phyloP scores from a whole-genome alignment of 2,888 invertebrate genomes.

The Sisyra nigra region DNA sequence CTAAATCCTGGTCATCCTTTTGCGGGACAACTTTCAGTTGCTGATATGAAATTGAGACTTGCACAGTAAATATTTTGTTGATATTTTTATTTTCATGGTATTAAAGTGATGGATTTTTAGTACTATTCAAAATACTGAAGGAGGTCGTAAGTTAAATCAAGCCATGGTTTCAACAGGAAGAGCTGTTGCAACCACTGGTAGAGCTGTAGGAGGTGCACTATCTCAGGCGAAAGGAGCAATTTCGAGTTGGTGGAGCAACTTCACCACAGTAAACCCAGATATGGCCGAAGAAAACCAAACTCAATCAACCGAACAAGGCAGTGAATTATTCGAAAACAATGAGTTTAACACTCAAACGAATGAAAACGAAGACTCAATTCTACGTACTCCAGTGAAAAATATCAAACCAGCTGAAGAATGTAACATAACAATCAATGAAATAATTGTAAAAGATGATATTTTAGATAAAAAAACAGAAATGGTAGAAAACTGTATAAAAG shows the following conservation, averaged over 20 bases:
- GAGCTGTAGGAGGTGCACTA: constrained; percentile 66
- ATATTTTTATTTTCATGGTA: constrained; percentile 3
- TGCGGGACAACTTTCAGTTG: constrained; percentile 83
- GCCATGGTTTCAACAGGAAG: constrained; percentile 84
- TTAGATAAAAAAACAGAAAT: constrained; percentile 8
- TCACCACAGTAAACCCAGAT: constrained; percentile 36
- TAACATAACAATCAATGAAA: constrained; percentile 11
- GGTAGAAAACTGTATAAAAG: constrained; percentile 7
- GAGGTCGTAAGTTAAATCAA: constrained; percentile 83
- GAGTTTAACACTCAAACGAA: background rate
- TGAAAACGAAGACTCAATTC: background rate
- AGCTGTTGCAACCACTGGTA: constrained; percentile 67
- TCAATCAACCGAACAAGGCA: constrained; percentile 18
- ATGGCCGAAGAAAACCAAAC: constrained; percentile 7
- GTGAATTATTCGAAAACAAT: constrained; percentile 15
- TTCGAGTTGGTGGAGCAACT: constrained; percentile 71
- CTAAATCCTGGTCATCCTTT: constrained; percentile 81
- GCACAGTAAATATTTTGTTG: constrained; percentile 81
- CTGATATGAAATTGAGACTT: constrained; percentile 82
- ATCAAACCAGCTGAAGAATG: background rate
- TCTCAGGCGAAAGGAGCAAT: constrained; percentile 80
- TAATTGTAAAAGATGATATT: constrained; percentile 12
- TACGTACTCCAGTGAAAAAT: background rate
- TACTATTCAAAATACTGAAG: constrained; percentile 87
- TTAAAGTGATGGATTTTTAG: constrained; percentile 31